Percentiles rank a stretch among this genome's conserved stretches.
Evolutionary conservation across 2,797 vertebrate species (phyloP).

Genomic region (Periparus ater): DNA sequence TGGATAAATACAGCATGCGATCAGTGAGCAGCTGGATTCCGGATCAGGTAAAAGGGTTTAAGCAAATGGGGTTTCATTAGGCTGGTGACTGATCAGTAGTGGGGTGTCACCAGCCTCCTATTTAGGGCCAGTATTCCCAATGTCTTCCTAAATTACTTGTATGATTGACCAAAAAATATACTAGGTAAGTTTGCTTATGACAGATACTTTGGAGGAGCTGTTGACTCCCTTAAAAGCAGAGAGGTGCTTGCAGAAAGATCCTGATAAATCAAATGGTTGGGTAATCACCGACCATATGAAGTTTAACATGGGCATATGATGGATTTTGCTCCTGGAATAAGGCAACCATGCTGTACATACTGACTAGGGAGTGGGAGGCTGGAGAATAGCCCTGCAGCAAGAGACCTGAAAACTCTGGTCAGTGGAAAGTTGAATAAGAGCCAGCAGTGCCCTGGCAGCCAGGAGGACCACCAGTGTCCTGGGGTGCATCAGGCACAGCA

Average conservation of each 20-base stretch:
- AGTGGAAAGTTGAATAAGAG: rapidly evolving
- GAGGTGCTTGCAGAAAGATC: neutral
- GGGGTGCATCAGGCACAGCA: neutral
- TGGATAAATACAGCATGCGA: neutral
- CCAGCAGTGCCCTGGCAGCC: neutral
- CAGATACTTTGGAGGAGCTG: neutral
- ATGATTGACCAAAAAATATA: neutral
- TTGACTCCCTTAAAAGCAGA: neutral
- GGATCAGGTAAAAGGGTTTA: neutral
- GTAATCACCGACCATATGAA: neutral
- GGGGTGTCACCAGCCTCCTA: neutral
- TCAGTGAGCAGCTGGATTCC: neutral
- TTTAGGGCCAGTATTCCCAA: neutral
- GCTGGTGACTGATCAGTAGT: neutral
- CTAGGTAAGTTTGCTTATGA: neutral
- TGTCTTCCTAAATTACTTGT: neutral
- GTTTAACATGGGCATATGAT: neutral
- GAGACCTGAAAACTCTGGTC: neutral
- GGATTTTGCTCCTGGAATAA: neutral
- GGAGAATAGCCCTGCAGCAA: neutral
- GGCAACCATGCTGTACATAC: neutral
- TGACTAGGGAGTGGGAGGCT: neutral
- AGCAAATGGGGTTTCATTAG: neutral
- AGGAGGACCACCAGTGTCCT: rapidly evolving
- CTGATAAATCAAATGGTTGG: neutral